Evolutionary conservation across 53 echinoderm and acorn worm genomes (phyloP), one percentile per base, ranked within the genome.

Genomic region (Luidia sarsii): DNA sequence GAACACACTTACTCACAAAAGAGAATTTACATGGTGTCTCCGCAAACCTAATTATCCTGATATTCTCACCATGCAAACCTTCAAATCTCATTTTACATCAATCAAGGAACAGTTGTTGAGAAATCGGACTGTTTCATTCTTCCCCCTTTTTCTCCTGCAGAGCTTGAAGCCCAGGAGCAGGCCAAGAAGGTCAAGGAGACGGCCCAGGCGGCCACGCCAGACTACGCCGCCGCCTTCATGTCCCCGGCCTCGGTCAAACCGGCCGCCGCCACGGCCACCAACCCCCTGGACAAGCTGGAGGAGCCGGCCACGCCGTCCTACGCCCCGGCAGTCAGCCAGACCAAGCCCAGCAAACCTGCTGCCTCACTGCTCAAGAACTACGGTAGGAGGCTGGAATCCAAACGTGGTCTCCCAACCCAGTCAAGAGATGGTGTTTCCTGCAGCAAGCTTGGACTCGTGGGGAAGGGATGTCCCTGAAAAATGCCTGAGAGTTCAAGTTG

Each of bases 101-200:
- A n/a, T n/a, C n/a, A n/a, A n/a, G n/a, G n/a, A n/a, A n/a, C n/a
- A n/a, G n/a, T n/a, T n/a, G n/a, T n/a, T n/a, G n/a, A n/a, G n/a
- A n/a, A n/a, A n/a, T n/a, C n/a, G n/a, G n/a, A n/a, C n/a, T n/a
- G n/a, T n/a, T n/a, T n/a, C n/a, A n/a, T n/a, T n/a, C n/a, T n/a
- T n/a, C n/a, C n/a, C n/a, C n/a, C n/a, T n/a, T 36, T 48, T 3
- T 53, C 3, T 50, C 31, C 11, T 19, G 20, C 89, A 95, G 95
- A 95, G 86, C 81, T 90, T 50, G 95, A 95, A 64, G 92, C 95
- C 14, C 87, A 83, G 46, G 95, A 95, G 39, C 90, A 92, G 60
- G 92, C 88, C 53, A 95, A 90, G 92, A 95, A 95, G 74, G 95
- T 92, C 50, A 95, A 90, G 83, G 92, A 95, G 46, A 84, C 92